These are phyloP conservation scores for Mus spretus DNA, from an alignment of 2,797 vertebrate species.

Conservation along the genomic window DNA sequence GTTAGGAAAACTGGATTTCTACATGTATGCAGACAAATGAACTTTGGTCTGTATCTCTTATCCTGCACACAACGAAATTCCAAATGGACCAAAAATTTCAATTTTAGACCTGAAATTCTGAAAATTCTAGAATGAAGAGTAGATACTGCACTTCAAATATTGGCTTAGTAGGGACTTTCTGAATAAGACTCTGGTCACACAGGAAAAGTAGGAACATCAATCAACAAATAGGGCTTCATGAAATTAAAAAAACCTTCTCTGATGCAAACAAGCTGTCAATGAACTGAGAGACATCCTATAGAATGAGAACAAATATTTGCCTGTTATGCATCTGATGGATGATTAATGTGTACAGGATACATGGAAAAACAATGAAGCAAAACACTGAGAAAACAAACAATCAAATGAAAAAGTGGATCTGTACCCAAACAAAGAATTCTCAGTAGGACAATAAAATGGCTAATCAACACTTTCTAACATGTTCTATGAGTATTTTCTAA, in stretches of 20 bases:
- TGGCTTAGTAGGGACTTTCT: not conserved
- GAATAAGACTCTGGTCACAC: not conserved
- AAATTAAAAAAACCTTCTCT: not conserved
- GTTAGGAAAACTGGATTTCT: too few species aligned
- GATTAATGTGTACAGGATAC: not conserved
- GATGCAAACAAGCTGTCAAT: not conserved
- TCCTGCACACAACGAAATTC: too few species aligned
- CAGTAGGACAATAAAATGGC: not conserved
- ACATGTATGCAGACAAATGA: too few species aligned
- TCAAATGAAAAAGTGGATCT: not conserved
- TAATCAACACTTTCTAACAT: not conserved
- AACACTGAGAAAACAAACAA: not conserved
- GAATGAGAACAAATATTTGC: not conserved
- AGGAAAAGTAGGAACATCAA: not conserved
- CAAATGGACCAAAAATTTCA: too few species aligned
- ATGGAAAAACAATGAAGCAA: not conserved
- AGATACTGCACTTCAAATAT: not conserved
- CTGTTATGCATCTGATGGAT: too few species aligned
- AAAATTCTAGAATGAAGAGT: not conserved
- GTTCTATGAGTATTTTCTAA: not conserved
- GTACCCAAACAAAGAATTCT: not conserved
- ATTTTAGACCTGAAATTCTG: not conserved
- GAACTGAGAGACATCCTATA: not conserved
- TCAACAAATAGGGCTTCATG: not conserved
- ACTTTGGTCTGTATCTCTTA: too few species aligned